phyloP scores from a whole-genome alignment of 2,797 vertebrate species.

The Chiloscyllium punctatum region DNA sequence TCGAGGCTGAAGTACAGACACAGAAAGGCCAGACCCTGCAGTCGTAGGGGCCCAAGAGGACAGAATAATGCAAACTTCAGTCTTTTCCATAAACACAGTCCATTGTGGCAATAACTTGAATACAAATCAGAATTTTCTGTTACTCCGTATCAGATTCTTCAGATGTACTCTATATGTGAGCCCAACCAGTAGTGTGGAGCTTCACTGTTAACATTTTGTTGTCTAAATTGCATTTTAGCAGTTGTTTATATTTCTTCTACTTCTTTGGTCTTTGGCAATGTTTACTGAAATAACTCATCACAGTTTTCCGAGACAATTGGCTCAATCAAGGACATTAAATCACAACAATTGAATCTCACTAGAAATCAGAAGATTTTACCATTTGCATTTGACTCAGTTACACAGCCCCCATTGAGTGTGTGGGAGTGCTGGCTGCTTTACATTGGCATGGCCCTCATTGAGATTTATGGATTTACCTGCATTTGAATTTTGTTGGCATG shows the following conservation, averaged over 20 bases:
- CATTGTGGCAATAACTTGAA: too few relatives aligned
- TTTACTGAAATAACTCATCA: not conserved
- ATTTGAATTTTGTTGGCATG: not conserved
- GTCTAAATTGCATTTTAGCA: not conserved
- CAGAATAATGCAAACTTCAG: too few relatives aligned
- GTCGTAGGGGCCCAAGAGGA: too few relatives aligned
- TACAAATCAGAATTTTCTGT: too few relatives aligned
- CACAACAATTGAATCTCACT: not conserved
- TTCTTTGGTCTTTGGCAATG: not conserved
- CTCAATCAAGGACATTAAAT: not conserved
- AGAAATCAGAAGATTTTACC: not conserved
- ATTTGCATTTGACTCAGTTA: not conserved
- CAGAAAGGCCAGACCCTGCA: too few relatives aligned
- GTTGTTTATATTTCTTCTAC: not conserved
- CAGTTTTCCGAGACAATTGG: not conserved
- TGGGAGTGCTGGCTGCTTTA: not conserved
- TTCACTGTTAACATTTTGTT: not conserved
- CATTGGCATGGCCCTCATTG: not conserved
- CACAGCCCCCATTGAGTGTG: not conserved
- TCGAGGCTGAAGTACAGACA: too few relatives aligned
- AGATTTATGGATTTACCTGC: not conserved
- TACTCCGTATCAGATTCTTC: not conserved
- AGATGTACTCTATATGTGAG: not conserved
- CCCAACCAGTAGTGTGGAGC: not conserved
- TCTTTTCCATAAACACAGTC: too few relatives aligned